Percentiles rank a stretch among this genome's conserved stretches.
phyloP scores from a whole-genome alignment of 1,140 invertebrate species.

The Macrostomum lignano region DNA sequence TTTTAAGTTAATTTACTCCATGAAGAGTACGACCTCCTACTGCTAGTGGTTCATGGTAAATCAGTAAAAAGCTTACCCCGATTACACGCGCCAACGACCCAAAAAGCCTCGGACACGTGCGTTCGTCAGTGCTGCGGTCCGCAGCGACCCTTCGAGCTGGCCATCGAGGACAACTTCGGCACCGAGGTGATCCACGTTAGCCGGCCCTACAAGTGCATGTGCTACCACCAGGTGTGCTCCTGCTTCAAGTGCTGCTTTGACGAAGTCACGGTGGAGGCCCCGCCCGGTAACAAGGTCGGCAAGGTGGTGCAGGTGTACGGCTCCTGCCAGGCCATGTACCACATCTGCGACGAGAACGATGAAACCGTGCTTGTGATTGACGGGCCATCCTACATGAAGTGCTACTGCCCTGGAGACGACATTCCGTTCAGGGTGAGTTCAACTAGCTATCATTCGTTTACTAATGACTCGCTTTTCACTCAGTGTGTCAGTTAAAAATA shows the following conservation, averaged over 20 bases:
- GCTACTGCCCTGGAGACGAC: constrained; percentile 2
- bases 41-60: no score
- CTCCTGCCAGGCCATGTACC: neutral
- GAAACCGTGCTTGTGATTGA: neutral
- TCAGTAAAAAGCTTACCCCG: no score
- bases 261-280: constrained; percentile 8
- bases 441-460: no score
- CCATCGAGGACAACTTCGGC: constrained; percentile 44
- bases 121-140: constrained; percentile 47
- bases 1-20: no score
- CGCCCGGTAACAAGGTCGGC: constrained; percentile 7
- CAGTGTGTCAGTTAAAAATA: no score
- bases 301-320: constrained; percentile 7
- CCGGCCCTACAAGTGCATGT: constrained; percentile 43
- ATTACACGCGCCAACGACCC: no score
- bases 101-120: constrained; percentile 48
- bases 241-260: constrained; percentile 6
- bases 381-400: constrained; percentile 1
- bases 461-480: no score
- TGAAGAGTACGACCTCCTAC: no score
- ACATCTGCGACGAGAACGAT: neutral
- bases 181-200: constrained; percentile 48
- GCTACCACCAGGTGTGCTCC: constrained; percentile 27
- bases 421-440: constrained; percentile 1
- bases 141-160: constrained; percentile 50